Base-by-base conservation (phyloP, 2,888 invertebrate species). In the Hermaeophaga mercurialis region DNA sequence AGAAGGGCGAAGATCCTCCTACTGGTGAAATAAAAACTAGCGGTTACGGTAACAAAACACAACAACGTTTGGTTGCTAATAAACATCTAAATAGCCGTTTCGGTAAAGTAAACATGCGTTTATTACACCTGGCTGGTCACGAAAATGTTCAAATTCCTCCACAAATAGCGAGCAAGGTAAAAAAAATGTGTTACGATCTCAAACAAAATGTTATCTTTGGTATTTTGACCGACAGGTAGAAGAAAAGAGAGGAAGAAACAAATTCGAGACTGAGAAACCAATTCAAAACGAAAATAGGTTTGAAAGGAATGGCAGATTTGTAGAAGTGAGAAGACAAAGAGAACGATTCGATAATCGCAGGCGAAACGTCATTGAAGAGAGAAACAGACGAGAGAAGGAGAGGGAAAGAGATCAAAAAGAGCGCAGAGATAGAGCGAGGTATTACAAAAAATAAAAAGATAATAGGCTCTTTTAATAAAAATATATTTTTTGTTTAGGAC, bases 1-100 rank as follows among this genome's bases (percentile, higher is more conserved):
- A 78, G 65, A 75, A 73, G 0, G 78, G 76, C 0, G 75, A 75
- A 47, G 77, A 78, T 62, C 73, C 76, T 0, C 62, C 67, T 1
- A 70, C 70, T 1, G 74, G 73, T 1, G 75, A 74, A 34, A 70
- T 73, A 7, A 67, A 68, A 46, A 70, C 74, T 7, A 73, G 73
- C 46, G 75, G 74, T 15, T 77, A 71, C 50, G 70, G 71, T n/a
- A 77, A 75, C 56, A 54, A 58, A 39, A 41, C 47, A 17, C 52
- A 55, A 44, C 66, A 66, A 58, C 54, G 39, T 19, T 33, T 11
- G 18, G 14, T 56, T 11, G 49, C 53, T 7, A 55, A 59, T 6
- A 58, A 62, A 31, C 58, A 56, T 18, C 22, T 18, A 11, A 58
- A 68, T 44, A 54, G 38, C 54, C 34, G 58, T 2, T 58, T 58